phyloP scores from a whole-genome alignment of 1,140 invertebrate species.

The Anoplolepis gracilipes region DNA sequence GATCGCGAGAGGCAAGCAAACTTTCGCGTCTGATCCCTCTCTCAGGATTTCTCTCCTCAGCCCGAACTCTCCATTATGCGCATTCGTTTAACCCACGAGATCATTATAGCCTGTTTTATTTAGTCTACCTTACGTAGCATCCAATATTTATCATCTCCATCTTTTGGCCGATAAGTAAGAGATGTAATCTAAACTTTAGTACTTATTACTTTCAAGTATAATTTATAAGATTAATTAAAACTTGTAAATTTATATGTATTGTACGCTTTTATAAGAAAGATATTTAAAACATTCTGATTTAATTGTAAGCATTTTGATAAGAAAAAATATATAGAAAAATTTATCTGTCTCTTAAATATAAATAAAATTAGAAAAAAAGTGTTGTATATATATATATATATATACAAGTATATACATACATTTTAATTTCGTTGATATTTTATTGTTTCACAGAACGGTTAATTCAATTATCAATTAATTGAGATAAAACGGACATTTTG shows the following conservation, averaged over 20 bases:
- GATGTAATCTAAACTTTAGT: background rate
- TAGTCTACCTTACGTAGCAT: background rate
- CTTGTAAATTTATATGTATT: background rate
- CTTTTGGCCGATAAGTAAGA: background rate
- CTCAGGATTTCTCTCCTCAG: background rate
- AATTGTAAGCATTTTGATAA: background rate
- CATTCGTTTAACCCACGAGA: background rate
- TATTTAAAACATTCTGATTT: background rate
- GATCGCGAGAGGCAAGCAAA: constrained; percentile 30
- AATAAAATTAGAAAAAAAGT: too few species aligned
- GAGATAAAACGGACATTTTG: background rate
- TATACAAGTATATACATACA: too few species aligned
- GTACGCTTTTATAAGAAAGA: background rate
- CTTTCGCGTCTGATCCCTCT: constrained; percentile 42
- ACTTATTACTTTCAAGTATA: background rate
- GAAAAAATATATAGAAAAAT: background rate
- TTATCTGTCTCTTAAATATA: background rate
- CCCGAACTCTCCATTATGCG: background rate
- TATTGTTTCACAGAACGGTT: background rate
- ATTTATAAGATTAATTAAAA: background rate
- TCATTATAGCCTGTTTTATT: constrained; percentile 23
- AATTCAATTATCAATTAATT: background rate
- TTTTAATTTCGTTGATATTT: too few species aligned
- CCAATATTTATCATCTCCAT: background rate
- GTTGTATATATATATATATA: too few species aligned